Evolutionary conservation across 1,140 invertebrate genomes (phyloP).

Genomic region (Drosophila paulistorum): DNA sequence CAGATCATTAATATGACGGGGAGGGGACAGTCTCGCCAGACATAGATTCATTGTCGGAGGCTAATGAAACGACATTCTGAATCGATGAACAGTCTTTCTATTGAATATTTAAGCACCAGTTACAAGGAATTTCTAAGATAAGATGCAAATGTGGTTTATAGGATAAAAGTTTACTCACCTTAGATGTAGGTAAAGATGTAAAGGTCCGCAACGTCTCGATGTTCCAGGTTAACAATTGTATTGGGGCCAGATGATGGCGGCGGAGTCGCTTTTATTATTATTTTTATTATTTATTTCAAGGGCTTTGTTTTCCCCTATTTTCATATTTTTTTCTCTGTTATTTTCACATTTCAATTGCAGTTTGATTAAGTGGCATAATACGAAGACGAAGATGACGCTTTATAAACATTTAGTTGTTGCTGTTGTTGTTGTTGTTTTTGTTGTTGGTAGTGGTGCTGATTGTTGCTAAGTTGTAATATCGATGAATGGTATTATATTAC

Average conservation of each 20-base stretch:
- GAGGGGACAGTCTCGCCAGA: no score
- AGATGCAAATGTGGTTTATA: constrained; percentile 20
- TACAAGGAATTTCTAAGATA: constrained; percentile 39
- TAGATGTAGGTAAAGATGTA: constrained; percentile 34
- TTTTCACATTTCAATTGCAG: constrained; percentile 58
- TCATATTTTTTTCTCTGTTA: constrained; percentile 28
- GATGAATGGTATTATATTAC: not conserved
- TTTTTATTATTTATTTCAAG: constrained; percentile 18
- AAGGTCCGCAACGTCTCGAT: constrained; percentile 5
- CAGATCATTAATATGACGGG: not conserved
- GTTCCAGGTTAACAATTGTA: constrained; percentile 1
- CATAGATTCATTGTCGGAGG: no score
- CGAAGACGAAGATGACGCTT: constrained; percentile 54
- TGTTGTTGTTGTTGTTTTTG: constrained; percentile 35
- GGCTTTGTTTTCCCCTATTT: constrained; percentile 2
- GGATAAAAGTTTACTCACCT: constrained; percentile 62
- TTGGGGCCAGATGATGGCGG: constrained; percentile 33
- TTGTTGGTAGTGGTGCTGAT: constrained; percentile 13
- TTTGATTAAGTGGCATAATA: constrained; percentile 77
- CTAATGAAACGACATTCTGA: not conserved
- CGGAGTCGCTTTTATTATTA: constrained; percentile 50
- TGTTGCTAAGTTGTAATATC: constrained; percentile 11
- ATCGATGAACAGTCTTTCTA: not conserved
- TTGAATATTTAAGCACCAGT: not conserved
- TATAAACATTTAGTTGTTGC: constrained; percentile 16